Evolutionary conservation across 2,888 invertebrate genomes (phyloP).

Genomic region (Griposia aprilina): DNA sequence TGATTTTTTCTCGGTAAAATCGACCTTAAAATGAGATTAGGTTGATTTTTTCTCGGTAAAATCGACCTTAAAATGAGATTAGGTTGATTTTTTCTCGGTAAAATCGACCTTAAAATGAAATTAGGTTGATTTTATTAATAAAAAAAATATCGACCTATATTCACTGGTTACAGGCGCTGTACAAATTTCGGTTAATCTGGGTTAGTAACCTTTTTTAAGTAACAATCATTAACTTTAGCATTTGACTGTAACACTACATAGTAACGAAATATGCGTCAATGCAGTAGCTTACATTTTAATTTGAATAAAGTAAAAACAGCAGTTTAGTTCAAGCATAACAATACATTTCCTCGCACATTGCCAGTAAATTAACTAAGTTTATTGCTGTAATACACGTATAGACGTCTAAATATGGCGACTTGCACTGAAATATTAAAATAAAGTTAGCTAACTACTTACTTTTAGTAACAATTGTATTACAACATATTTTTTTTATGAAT

Average conservation of each 20-base stretch:
- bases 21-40: too few species aligned
- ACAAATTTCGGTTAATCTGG: too few species aligned
- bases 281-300: neutral
- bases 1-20: too few species aligned
- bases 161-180: too few species aligned
- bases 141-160: too few species aligned
- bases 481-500: neutral
- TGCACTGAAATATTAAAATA: conserved; percentile 1
- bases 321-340: neutral
- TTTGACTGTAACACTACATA: neutral
- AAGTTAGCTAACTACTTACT: neutral
- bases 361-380: conserved; percentile 28
- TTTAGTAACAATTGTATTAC: neutral
- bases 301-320: neutral
- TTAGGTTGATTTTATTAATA: too few species aligned
- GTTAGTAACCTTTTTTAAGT: neutral
- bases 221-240: neutral
- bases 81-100: too few species aligned
- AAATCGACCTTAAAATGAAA: too few species aligned
- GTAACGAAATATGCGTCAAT: neutral
- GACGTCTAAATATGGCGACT: conserved; percentile 28
- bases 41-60: too few species aligned
- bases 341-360: neutral
- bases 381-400: conserved; percentile 7
- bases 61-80: too few species aligned